Conservation (phyloP, 2,797 vertebrate genomes). For the Acipenser transmontanus region DNA sequence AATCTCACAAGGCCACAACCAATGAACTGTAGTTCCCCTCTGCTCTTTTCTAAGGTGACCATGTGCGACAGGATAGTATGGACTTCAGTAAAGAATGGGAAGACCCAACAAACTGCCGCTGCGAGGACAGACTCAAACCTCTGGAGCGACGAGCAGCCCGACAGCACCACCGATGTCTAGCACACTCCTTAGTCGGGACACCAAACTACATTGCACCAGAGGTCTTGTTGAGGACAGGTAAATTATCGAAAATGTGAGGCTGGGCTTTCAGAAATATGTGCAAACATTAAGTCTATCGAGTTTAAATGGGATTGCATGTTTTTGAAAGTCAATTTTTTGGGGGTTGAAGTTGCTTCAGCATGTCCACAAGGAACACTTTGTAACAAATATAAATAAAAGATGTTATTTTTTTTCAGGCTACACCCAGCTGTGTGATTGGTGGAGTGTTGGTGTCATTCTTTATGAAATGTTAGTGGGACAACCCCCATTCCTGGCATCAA, state of each 20-base stretch:
- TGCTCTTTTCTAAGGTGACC: conserved; percentile 67
- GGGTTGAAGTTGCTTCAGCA: too few species aligned
- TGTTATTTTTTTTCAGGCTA: conserved; percentile 63
- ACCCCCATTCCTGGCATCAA: conserved; percentile 89
- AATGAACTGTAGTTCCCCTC: too few species aligned
- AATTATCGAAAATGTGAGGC: neutral
- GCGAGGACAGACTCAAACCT: conserved; percentile 86
- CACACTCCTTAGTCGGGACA: conserved; percentile 91
- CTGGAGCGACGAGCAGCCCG: conserved; percentile 86
- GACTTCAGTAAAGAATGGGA: conserved; percentile 98
- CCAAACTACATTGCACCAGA: conserved; percentile 96
- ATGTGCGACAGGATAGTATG: conserved; percentile 94
- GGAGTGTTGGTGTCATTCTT: conserved; percentile 96
- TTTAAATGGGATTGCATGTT: too few species aligned
- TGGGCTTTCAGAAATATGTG: too few species aligned
- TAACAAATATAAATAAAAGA: too few species aligned
- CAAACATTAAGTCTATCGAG: too few species aligned
- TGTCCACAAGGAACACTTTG: too few species aligned
- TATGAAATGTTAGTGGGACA: conserved; percentile 97
- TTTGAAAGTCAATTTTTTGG: too few species aligned
- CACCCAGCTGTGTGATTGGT: conserved; percentile 97
- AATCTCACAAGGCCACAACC: too few species aligned
- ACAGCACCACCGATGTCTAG: conserved; percentile 91
- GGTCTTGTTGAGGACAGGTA: conserved; percentile 87
- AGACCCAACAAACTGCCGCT: conserved; percentile 80